phyloP scores from a whole-genome alignment of 2,888 invertebrate species.

The Scaeva pyrastri region DNA sequence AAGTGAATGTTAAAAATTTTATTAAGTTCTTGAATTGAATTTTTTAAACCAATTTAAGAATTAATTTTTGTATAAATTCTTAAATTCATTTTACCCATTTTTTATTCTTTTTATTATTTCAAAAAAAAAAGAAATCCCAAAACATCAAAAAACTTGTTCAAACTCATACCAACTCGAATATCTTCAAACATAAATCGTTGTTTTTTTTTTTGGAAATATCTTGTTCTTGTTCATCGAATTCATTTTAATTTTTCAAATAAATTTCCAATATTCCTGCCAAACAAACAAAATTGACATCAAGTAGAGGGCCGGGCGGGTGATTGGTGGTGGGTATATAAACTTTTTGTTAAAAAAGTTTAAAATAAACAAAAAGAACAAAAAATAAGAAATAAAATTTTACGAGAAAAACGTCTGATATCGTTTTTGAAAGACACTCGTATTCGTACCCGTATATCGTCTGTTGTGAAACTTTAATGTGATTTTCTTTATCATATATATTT shows the following conservation, averaged over 20 bases:
- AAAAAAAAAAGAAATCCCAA: too few relatives aligned
- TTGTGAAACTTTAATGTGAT: slow-evolving; percentile 42
- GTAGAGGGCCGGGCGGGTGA: not conserved
- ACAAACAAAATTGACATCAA: not conserved
- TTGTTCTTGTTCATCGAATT: slow-evolving; percentile 5
- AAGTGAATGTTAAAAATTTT: too few relatives aligned
- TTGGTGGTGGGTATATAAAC: not conserved
- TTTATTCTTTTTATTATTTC: too few relatives aligned
- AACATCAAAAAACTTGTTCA: too few relatives aligned
- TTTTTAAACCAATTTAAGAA: too few relatives aligned
- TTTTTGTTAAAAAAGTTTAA: slow-evolving; percentile 28
- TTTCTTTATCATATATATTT: slow-evolving; percentile 16
- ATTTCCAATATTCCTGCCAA: slow-evolving; percentile 15
- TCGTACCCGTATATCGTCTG: slow-evolving; percentile 34
- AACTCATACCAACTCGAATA: too few relatives aligned
- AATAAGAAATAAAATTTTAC: slow-evolving; percentile 58
- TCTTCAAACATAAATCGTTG: not conserved
- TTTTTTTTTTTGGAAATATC: slow-evolving; percentile 24
- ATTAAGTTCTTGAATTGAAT: too few relatives aligned
- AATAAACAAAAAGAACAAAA: not conserved
- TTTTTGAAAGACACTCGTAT: not conserved
- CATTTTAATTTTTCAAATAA: slow-evolving; percentile 22
- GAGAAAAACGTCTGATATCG: slow-evolving; percentile 55
- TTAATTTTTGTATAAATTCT: too few relatives aligned
- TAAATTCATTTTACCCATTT: too few relatives aligned